Base-by-base conservation (phyloP, 2,888 invertebrate species). In the Dione vanillae region DNA sequence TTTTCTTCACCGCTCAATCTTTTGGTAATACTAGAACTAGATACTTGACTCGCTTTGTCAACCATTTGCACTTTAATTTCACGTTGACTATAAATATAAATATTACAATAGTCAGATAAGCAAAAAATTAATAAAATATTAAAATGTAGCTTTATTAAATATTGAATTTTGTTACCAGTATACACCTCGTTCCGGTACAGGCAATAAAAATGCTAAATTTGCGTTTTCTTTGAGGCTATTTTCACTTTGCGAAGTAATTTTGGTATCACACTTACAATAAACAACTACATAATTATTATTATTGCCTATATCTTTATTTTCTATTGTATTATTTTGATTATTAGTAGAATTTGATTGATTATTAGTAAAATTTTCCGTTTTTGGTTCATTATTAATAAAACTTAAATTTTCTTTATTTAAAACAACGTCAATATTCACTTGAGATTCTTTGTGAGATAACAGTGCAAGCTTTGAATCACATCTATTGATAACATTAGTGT, bases 401-500 rank as follows among this genome's bases (percentile, higher is more conserved):
- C 51, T 62, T 41, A 75, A 52, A 45, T 47, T 56, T 45, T 74
- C 70, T 64, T 70, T 27, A 70, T 59, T 70, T 75, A 72, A 41
- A 75, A 69, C 70, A 7, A 76, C 72, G 3, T 80, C 78, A 14
- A 79, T 70, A 73, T 82, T 77, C 20, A 76, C 76, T 71, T 85
- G 82, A 14, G 84, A 84, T 45, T 70, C 77, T 66, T 83, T 83
- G n/a, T 71, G 67, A 75, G 74, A 75, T 16, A 69, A n/a, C 27
- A 79, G 51, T 20, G 80, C 72, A 43, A 71, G 71, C 61, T 73
- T 16, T 6, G 77, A 80, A 11, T 61, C 72, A 19, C 74, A 59
- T 20, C 65, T 75, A 12, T 69, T 59, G 49, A 64, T 19, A 37
- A 56, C 40, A 35, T 52, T 71, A 10, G 20, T 68, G n/a, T 58